These are phyloP conservation scores for Pseudonaja textilis DNA, from an alignment of 2,113 vertebrate species.

Conservation along the genomic window DNA sequence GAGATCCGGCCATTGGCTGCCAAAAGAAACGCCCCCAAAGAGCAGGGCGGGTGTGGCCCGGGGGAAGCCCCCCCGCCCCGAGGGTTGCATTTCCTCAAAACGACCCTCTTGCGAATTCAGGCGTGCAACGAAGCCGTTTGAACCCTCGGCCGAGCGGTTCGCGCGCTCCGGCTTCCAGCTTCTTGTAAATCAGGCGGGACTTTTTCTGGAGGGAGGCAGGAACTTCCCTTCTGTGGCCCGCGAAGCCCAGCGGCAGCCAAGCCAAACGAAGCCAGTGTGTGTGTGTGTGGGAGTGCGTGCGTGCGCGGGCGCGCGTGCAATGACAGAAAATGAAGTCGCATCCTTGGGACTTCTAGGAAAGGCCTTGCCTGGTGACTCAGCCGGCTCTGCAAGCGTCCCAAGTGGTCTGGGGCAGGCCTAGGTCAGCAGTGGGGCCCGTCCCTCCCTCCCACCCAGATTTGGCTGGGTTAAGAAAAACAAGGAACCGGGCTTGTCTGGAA, in stretches of 20 bases:
- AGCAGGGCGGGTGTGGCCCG: background rate
- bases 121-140: background rate
- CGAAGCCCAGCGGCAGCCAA: background rate
- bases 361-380: background rate
- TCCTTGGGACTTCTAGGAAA: background rate
- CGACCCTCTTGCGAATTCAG: no score
- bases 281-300: no score
- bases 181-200: background rate
- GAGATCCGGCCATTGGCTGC: background rate
- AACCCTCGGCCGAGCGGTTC: background rate
- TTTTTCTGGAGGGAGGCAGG: background rate
- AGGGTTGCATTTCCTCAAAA: background rate
- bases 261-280: background rate
- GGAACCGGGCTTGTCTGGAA: background rate
- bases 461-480: background rate
- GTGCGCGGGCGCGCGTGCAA: no score
- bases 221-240: no score
- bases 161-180: accelerated
- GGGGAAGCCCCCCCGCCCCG: no score
- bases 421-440: background rate
- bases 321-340: no score
- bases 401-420: background rate
- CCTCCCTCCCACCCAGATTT: background rate
- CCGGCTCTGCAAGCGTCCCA: background rate
- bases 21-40: background rate